These are phyloP conservation scores for Saguinus imperator DNA, from an alignment of 2,113 vertebrate genomes.

Conservation along the genomic window DNA sequence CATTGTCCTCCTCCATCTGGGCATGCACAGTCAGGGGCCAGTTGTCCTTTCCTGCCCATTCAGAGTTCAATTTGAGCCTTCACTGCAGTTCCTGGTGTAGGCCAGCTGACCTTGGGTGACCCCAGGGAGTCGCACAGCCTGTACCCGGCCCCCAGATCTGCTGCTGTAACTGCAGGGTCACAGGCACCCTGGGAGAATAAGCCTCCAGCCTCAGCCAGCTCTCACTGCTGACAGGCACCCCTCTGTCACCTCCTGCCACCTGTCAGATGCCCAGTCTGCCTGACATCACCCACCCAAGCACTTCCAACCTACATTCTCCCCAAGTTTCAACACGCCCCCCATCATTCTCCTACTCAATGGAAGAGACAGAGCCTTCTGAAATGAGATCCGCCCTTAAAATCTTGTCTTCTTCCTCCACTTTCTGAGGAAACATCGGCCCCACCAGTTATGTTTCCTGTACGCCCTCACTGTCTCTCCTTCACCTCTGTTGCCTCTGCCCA, in stretches of 20 bases:
- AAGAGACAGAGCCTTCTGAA: not conserved
- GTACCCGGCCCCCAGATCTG: too few relatives aligned
- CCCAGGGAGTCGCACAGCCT: not conserved
- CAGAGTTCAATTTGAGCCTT: not conserved
- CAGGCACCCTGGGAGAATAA: not conserved
- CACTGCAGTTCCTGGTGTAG: not conserved
- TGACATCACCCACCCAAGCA: not conserved
- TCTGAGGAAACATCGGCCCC: not conserved
- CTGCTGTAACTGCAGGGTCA: not conserved
- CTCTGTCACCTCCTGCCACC: not conserved
- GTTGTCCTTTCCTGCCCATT: not conserved
- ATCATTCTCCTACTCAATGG: not conserved
- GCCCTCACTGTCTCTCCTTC: not conserved
- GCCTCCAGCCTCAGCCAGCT: not conserved
- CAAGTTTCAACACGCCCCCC: not conserved
- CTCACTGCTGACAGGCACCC: not conserved
- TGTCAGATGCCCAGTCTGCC: not conserved
- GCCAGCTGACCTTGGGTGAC: not conserved
- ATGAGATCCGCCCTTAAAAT: not conserved
- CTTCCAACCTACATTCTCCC: not conserved
- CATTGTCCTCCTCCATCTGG: not conserved
- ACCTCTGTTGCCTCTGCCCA: not conserved
- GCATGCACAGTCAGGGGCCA: not conserved
- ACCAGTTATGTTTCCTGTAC: not conserved
- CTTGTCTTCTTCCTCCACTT: not conserved